Evolutionary conservation across 2,797 vertebrate species (phyloP).

Genomic region (Sebastiscus albofasciatus): DNA sequence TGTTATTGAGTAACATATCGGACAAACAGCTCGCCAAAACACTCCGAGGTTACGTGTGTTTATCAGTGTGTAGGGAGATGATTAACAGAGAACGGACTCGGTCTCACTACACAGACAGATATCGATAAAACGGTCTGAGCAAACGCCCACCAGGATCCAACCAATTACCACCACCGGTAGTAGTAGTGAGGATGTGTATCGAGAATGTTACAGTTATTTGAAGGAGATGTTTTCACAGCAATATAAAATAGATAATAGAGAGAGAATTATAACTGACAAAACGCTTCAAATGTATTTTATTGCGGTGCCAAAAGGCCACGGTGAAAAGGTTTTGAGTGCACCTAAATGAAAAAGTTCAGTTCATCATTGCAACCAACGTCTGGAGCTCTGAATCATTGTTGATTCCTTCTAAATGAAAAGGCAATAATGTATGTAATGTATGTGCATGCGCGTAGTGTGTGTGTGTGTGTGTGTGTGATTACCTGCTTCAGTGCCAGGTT

Average conservation of each 20-base stretch:
- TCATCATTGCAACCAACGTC: too few species aligned
- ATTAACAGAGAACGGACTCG: conserved; percentile 11
- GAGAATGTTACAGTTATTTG: too few species aligned
- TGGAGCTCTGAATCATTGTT: not conserved
- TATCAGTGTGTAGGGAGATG: conserved; percentile 26
- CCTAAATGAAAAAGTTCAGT: too few species aligned
- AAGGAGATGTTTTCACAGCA: too few species aligned
- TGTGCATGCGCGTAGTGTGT: too few species aligned
- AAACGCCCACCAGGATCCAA: not conserved
- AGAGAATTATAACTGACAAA: too few species aligned
- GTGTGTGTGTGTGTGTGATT: conserved; percentile 35
- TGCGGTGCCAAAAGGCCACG: too few species aligned
- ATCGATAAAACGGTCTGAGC: conserved; percentile 6
- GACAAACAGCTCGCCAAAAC: not conserved
- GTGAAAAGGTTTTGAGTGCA: too few species aligned
- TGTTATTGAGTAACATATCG: not conserved
- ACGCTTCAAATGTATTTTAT: too few species aligned
- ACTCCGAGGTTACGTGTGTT: not conserved
- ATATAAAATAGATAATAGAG: too few species aligned
- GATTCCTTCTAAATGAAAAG: not conserved
- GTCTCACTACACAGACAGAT: not conserved
- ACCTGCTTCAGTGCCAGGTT: conserved; percentile 98
- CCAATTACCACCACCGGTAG: not conserved
- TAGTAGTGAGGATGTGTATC: not conserved
- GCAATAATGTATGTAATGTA: not conserved